phyloP scores from a whole-genome alignment of 2,797 vertebrate genomes.

The Uromys caudimaculatus region DNA sequence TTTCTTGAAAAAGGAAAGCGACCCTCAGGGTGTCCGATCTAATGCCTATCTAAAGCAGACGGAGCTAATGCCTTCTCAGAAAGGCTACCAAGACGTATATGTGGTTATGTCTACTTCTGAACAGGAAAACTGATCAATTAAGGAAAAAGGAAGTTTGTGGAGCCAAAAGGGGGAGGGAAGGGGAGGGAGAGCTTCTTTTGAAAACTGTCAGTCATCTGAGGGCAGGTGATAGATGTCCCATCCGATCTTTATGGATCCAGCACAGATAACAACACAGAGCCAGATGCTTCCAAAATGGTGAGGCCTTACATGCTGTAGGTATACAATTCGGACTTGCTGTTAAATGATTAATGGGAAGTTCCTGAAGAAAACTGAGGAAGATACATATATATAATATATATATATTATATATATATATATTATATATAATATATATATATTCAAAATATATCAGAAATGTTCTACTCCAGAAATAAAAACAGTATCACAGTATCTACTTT shows the following conservation, averaged over 20 bases:
- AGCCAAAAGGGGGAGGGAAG: neutral
- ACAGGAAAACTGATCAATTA: slow-evolving; percentile 83
- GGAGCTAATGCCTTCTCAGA: slow-evolving; percentile 71
- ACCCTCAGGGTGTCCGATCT: slow-evolving; percentile 40
- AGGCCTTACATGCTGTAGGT: neutral
- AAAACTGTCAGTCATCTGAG: neutral
- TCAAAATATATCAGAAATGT: neutral
- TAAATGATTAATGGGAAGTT: neutral
- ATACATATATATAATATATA: neutral
- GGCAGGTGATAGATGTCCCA: neutral
- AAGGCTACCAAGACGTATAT: slow-evolving; percentile 71
- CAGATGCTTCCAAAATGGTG: neutral
- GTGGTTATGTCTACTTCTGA: slow-evolving; percentile 81
- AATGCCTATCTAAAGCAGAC: slow-evolving; percentile 74
- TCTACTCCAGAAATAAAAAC: neutral
- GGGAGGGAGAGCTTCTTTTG: neutral
- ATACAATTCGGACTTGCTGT: neutral
- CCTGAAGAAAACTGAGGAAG: neutral
- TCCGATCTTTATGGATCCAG: neutral
- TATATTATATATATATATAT: no score
- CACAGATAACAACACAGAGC: neutral
- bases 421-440: no score
- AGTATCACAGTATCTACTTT: neutral
- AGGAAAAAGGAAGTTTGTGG: slow-evolving; percentile 65
- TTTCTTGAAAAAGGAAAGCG: slow-evolving; percentile 77